These are phyloP conservation scores for Oryzias woworae DNA, from an alignment of 2,113 vertebrate species.

Conservation along the genomic window DNA sequence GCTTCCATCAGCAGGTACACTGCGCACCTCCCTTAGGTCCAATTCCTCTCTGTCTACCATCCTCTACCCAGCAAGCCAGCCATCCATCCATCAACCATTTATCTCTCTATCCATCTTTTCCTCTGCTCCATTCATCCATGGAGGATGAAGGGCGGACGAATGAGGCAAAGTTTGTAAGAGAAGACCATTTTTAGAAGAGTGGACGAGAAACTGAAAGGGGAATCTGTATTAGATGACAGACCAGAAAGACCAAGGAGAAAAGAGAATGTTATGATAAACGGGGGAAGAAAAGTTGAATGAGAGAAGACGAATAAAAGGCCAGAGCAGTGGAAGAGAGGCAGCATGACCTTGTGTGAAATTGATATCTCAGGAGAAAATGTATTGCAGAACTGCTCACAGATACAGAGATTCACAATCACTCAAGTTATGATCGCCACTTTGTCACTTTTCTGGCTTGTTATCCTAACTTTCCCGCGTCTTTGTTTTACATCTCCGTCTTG, in stretches of 20 bases:
- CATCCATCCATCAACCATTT: conserved; percentile 62
- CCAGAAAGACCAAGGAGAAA: conserved; percentile 14
- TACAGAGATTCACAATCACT: conserved; percentile 8
- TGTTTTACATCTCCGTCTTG: conserved; percentile 25
- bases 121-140: conserved; percentile 51
- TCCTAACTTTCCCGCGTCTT: conserved; percentile 24
- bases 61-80: conserved; percentile 31
- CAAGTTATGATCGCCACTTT: conserved; percentile 44
- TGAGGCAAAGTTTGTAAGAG: conserved; percentile 30
- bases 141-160: conserved; percentile 41
- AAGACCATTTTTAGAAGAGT: conserved; percentile 14
- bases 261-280: conserved; percentile 9
- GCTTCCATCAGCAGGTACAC: conserved; percentile 74
- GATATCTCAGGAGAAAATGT: conserved; percentile 65
- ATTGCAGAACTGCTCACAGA: conserved; percentile 37
- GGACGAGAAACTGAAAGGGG: not conserved
- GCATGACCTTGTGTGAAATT: conserved; percentile 69
- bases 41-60: conserved; percentile 52
- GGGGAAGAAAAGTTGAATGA: not conserved
- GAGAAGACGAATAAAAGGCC: conserved; percentile 27
- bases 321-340: conserved; percentile 36
- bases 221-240: conserved; percentile 14
- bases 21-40: conserved; percentile 49
- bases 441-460: conserved; percentile 60
- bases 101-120: conserved; percentile 38